Base-by-base conservation (phyloP, 1,140 invertebrate species). In the Ceratina australensis region DNA sequence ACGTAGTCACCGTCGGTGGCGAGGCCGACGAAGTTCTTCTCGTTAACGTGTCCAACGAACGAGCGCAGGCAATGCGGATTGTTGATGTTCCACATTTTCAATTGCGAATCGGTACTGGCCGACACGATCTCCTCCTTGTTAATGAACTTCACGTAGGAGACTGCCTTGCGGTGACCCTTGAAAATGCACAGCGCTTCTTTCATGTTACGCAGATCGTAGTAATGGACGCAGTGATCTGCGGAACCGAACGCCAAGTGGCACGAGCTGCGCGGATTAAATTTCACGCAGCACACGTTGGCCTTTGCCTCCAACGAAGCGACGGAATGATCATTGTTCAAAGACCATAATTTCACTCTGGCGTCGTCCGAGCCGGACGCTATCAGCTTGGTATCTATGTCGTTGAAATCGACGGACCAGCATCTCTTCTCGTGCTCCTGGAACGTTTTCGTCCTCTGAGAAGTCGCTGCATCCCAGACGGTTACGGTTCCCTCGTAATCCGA, bases 341-440 rank as follows among this genome's bases (percentile, higher is more conserved):
- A 96, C 97, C 98, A 99, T 3, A 99, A 93, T 92, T 99, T 99
- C 2, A 99, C 98, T 89, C 97, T 95, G 15, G 97, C 96, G 93
- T 99, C 98, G 93, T 99, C 98, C 0, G 97, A 98, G 12, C 98
- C 98, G 2, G 97, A 98, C 5, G 98, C 98, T 72, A 99, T 95
- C 15, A 99, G 90, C 71, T 97, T 94, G 4, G 98, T 97, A 90
- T 99, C 98, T 56, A 98, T 95, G 78, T 96, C 95, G 90, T 98
- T 99, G 89, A 99, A 99, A 93, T 99, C 98, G 13, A 99, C 98
- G 82, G 97, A 98, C 98, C 98, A 99, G 90, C 97, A 98, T 67
- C 98, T 93, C 90, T 98, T 99, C 90, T 99, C 98, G 91, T 99
- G 98, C 91, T 99, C 98, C 89, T 98, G 94, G 88, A 96, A 96